Conservation (phyloP, 2,888 invertebrate genomes). For the Metallyticus violacea region DNA sequence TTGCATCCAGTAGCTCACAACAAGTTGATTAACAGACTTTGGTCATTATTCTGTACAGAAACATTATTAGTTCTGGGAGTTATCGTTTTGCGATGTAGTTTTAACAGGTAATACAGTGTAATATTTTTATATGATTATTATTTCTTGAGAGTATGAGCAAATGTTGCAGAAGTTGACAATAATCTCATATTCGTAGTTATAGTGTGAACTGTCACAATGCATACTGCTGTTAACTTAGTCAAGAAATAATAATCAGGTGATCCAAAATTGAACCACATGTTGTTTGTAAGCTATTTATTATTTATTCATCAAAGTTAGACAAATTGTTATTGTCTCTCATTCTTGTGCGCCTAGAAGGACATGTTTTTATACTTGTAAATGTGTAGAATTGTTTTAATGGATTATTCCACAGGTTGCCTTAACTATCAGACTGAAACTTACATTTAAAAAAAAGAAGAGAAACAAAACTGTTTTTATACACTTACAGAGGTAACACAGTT, state of each 20-base stretch:
- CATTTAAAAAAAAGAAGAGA: neutral
- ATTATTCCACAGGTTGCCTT: constrained; percentile 34
- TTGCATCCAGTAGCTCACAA: no score
- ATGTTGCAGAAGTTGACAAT: neutral
- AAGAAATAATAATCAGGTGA: neutral
- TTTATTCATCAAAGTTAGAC: constrained; percentile 17
- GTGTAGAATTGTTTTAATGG: neutral
- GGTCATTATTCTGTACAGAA: no score
- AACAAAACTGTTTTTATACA: constrained; percentile 9
- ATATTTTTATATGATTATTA: neutral
- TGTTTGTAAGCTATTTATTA: constrained; percentile 11
- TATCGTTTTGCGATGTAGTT: neutral
- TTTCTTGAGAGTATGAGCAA: neutral
- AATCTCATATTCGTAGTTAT: no score
- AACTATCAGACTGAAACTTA: constrained; percentile 33
- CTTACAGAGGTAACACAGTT: constrained; percentile 5
- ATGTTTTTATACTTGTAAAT: constrained; percentile 6
- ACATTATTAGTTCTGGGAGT: neutral
- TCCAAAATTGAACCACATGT: neutral
- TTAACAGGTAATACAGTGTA: neutral
- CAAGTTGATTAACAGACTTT: neutral
- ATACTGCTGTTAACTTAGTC: no score
- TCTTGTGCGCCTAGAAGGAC: neutral
- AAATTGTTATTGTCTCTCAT: constrained; percentile 13
- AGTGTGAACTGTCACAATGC: no score